These are phyloP conservation scores for Papilio polyxenes DNA, from an alignment of 1,140 invertebrate genomes.

Conservation along the genomic window DNA sequence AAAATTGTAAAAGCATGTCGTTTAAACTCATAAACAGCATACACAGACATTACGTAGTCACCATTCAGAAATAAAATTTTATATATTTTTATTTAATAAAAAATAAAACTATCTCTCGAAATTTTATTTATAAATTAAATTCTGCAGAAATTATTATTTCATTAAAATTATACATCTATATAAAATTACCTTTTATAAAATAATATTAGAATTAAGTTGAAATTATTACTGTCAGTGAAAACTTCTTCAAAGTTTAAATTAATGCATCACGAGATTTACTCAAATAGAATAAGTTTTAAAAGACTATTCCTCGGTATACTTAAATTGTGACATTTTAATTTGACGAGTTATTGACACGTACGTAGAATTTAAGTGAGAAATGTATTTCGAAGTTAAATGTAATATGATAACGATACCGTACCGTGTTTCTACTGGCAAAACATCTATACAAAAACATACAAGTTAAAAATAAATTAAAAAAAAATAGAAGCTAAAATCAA, in stretches of 20 bases:
- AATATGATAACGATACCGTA: no score
- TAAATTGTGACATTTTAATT: not conserved
- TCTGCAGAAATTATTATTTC: no score
- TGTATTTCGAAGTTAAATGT: no score
- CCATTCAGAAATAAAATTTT: not conserved
- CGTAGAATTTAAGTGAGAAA: not conserved
- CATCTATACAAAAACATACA: not conserved
- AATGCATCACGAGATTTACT: not conserved
- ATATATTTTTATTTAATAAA: not conserved
- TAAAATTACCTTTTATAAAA: no score
- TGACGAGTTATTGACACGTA: not conserved
- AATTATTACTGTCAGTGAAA: not conserved
- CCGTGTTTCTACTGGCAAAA: not conserved
- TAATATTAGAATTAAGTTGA: not conserved
- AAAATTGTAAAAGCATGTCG: not conserved
- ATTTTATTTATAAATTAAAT: not conserved
- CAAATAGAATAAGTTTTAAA: slow-evolving; percentile 4
- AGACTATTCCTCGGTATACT: not conserved
- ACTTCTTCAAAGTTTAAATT: not conserved
- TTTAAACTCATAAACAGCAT: not conserved
- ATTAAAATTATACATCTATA: no score
- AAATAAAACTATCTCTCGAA: not conserved
- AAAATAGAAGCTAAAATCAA: not conserved
- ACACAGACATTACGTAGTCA: not conserved
- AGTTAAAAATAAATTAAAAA: not conserved